These are phyloP conservation scores for Rhodophaea formosa DNA, from an alignment of 2,888 invertebrate genomes.

Conservation along the genomic window DNA sequence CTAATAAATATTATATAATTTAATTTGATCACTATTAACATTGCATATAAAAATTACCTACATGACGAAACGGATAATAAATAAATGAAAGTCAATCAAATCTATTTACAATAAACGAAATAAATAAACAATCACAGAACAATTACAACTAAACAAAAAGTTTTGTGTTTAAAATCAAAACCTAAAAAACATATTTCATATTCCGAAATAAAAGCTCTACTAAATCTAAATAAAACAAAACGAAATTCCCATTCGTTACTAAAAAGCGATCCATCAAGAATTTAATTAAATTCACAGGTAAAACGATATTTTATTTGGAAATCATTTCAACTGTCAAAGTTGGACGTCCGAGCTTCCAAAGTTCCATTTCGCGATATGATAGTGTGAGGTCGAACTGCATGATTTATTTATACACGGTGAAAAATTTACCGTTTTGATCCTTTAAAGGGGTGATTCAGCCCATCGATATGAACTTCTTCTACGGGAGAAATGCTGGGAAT, in stretches of 20 bases:
- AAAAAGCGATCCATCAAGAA: constrained; percentile 3
- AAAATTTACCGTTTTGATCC: too few species aligned
- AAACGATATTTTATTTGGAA: neutral
- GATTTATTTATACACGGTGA: neutral
- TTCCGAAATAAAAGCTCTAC: neutral
- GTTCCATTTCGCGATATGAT: neutral
- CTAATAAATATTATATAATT: too few species aligned
- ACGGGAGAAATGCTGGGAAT: too few species aligned
- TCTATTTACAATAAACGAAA: too few species aligned
- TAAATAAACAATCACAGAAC: too few species aligned
- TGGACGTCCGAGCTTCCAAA: neutral
- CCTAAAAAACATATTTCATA: neutral
- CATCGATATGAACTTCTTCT: too few species aligned
- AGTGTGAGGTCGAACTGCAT: neutral
- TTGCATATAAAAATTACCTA: too few species aligned
- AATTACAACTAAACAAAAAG: too few species aligned
- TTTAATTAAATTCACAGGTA: constrained; percentile 4
- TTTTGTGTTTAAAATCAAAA: neutral
- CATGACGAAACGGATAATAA: too few species aligned
- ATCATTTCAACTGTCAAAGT: neutral
- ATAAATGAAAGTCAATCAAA: too few species aligned
- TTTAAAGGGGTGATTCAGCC: too few species aligned
- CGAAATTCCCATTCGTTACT: neutral
- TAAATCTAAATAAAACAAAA: neutral
- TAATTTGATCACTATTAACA: too few species aligned